Evolutionary conservation across 2,797 vertebrate genomes (phyloP), one percentile per base, ranked within the genome.

Genomic region (Poeciliopsis infans): DNA sequence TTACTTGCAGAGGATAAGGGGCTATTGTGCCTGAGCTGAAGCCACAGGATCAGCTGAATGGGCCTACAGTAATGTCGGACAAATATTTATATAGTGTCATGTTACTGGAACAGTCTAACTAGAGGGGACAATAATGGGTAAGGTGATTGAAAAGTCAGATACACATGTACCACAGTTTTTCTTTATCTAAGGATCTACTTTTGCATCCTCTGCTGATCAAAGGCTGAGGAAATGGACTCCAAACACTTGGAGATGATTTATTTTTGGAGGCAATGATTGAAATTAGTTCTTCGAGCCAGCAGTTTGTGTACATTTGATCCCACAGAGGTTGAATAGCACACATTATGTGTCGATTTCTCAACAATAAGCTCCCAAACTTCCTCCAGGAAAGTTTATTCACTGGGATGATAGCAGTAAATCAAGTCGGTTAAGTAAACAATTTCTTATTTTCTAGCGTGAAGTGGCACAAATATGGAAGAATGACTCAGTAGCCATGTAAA

Each of bases 71-170:
- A 92, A 92, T 95, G 94, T 96, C 77, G 88, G 87, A 95, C 95
- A 95, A 95, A 96, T 96, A 96, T 96, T 96, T 95, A 95, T 95
- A 91, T 93, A 93, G 94, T 92, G 85, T 96, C 81, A 46, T 31
- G 89, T 96, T 95, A 94, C 94, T 84, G 89, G 92, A 92, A 94
- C 95, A 95, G 89, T 95, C 89, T 90, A 94, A 94, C 90, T 80
- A 87, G 79, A 79, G 86, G 75, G 84, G 90, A 94, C 90, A 91
- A 95, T 93, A 95, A 95, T 95, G 94, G 95, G 81, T 82, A 79
- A 89, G 94, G 93, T 94, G 94, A 95, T 94, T 90, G 95, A 94
- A 93, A 92, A 95, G 92, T 93, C 90, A 93, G 90, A 92, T 92
- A 95, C 94, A 94, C 93, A 80, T 95, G 95, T 95, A 86, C 79